Conservation (phyloP, 2,797 vertebrate genomes). For the Tadarida brasiliensis region DNA sequence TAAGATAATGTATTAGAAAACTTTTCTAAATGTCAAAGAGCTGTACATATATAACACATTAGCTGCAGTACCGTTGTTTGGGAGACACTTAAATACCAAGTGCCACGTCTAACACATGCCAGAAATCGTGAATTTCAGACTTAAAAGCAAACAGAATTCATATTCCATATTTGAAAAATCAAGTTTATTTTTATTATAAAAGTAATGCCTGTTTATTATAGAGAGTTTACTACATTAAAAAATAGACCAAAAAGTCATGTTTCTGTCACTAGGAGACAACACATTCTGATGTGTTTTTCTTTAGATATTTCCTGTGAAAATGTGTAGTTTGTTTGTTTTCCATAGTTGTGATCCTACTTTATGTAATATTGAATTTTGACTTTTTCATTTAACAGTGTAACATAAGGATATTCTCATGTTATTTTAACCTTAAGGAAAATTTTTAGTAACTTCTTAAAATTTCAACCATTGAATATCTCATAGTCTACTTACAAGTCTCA, state of each 20-base stretch:
- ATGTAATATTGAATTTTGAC: conserved; percentile 57
- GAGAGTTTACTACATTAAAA: conserved; percentile 56
- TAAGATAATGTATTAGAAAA: not conserved
- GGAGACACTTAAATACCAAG: conserved; percentile 58
- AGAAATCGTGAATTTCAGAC: conserved; percentile 54
- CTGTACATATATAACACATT: not conserved
- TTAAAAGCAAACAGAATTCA: conserved; percentile 67
- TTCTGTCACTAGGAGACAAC: conserved; percentile 70
- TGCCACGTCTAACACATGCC: not conserved
- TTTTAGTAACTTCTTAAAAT: conserved; percentile 52
- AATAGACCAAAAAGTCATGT: conserved; percentile 47
- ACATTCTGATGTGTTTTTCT: conserved; percentile 72
- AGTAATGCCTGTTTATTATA: conserved; percentile 63
- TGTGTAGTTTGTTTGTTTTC: conserved; percentile 72
- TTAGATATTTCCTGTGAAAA: conserved; percentile 68
- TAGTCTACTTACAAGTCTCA: not conserved
- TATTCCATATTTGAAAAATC: conserved; percentile 66
- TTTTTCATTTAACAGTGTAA: conserved; percentile 59
- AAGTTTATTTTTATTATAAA: conserved; percentile 74
- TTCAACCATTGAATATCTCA: not conserved
- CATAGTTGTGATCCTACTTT: conserved; percentile 55
- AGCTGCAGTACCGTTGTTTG: not conserved
- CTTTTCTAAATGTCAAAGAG: not conserved
- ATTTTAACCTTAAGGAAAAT: conserved; percentile 63
- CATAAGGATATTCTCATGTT: conserved; percentile 58